Percentiles rank a stretch among this genome's conserved stretches.
Conservation (phyloP, 2,888 invertebrate species). For the Antitype chi region DNA sequence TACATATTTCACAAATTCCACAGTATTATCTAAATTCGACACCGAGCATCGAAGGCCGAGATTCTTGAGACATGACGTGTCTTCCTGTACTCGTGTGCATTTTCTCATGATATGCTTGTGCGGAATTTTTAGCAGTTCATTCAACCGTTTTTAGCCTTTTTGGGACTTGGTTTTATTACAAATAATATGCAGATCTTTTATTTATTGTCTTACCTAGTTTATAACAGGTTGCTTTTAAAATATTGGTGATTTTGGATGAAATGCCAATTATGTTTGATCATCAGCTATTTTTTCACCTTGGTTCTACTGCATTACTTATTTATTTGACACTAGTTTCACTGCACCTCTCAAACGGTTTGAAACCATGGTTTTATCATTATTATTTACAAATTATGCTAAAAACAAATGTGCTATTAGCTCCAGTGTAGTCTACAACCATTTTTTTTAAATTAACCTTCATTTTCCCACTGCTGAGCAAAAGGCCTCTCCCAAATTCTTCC, state of each 20-base stretch:
- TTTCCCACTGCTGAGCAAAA: too few relatives aligned
- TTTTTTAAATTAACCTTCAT: too few relatives aligned
- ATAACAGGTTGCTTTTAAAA: not conserved
- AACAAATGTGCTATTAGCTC: not conserved
- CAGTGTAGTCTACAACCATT: not conserved
- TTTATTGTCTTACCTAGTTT: slow-evolving; percentile 23
- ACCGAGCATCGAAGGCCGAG: slow-evolving; percentile 34
- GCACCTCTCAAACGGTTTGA: not conserved
- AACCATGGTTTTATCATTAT: not conserved
- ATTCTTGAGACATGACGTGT: slow-evolving; percentile 64
- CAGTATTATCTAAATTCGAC: slow-evolving; percentile 43
- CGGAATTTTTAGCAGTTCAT: slow-evolving; percentile 61
- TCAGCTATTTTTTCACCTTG: not conserved
- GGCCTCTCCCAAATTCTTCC: too few relatives aligned
- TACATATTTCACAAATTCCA: slow-evolving; percentile 1
- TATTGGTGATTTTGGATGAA: not conserved
- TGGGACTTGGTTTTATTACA: slow-evolving; percentile 14
- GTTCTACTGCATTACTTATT: too few relatives aligned
- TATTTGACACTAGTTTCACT: not conserved
- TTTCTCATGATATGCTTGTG: slow-evolving; percentile 41
- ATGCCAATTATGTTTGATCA: slow-evolving; percentile 1
- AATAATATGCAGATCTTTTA: slow-evolving; percentile 1
- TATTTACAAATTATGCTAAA: not conserved
- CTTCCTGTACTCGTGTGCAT: slow-evolving; percentile 55
- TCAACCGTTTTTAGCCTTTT: slow-evolving; percentile 53